A percentile compares a stretch with the other conserved stretches of the same genome.
Evolutionary conservation across 2,797 vertebrate genomes (phyloP).

Genomic region (Heteromormyrus szaboi): DNA sequence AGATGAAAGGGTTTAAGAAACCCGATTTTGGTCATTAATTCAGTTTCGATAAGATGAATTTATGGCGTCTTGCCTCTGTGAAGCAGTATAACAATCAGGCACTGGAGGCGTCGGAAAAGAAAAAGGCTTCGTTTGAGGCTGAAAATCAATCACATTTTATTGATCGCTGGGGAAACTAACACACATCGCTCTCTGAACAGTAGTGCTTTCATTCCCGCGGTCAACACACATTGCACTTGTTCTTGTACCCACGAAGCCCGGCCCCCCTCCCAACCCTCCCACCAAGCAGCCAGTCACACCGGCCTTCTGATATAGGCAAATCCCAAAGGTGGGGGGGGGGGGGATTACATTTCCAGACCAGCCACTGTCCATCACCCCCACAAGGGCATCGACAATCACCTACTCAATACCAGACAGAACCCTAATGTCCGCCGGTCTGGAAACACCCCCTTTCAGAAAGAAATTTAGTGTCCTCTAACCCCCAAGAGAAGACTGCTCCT

Average conservation of each 20-base stretch:
- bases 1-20: background rate
- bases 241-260: constrained; percentile 21
- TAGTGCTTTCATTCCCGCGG: constrained; percentile 38
- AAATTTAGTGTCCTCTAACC: constrained; percentile 49
- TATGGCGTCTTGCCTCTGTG: background rate
- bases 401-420: background rate
- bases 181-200: constrained; percentile 62
- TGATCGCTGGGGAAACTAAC: constrained; percentile 65
- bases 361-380: constrained; percentile 28
- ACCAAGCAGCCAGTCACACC: constrained; percentile 30
- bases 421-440: background rate
- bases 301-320: constrained; percentile 35
- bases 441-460: background rate
- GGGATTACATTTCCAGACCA: constrained; percentile 17
- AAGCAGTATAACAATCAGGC: background rate
- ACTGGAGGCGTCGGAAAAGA: background rate
- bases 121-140: constrained; percentile 11
- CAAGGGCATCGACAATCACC: constrained; percentile 9
- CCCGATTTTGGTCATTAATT: background rate
- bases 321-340: constrained; percentile 33
- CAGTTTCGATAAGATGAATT: background rate
- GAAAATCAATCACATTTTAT: constrained; percentile 71
- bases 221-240: constrained; percentile 25
- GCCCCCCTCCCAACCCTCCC: background rate
- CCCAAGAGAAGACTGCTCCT: constrained; percentile 40